Conservation (phyloP, 2,113 vertebrate genomes). For the Crocuta crocuta region DNA sequence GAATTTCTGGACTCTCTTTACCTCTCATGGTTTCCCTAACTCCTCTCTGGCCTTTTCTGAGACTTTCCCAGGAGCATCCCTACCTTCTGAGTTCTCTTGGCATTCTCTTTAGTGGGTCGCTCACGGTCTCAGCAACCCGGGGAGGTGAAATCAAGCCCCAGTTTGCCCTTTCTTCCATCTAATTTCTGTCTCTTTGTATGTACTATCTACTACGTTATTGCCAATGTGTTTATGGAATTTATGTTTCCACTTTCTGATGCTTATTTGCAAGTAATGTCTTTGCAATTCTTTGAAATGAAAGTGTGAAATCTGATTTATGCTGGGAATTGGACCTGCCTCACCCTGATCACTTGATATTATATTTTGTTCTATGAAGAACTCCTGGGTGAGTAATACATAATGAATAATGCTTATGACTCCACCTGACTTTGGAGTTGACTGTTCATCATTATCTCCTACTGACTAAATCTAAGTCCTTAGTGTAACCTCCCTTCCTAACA, state of each 20-base stretch:
- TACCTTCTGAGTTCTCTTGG: not conserved
- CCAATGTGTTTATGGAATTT: not conserved
- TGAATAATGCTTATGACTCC: not conserved
- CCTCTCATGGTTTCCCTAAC: rapidly evolving
- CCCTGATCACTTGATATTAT: not conserved
- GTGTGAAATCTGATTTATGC: not conserved
- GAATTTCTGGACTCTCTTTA: not conserved
- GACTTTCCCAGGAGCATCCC: not conserved
- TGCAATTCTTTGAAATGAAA: not conserved
- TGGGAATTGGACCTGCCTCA: not conserved
- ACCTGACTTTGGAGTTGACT: not conserved
- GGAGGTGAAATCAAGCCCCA: not conserved
- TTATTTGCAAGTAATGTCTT: not conserved
- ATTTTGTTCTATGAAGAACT: not conserved
- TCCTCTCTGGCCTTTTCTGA: not conserved
- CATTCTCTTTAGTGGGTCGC: not conserved
- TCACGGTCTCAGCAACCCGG: not conserved
- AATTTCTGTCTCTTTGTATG: not conserved
- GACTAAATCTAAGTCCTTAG: not conserved
- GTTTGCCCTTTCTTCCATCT: not conserved
- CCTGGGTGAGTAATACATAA: not conserved
- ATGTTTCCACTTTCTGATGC: not conserved
- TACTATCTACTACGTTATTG: not conserved
- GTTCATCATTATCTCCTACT: not conserved
- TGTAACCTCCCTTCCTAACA: not conserved